Evolutionary conservation across 2,113 vertebrate species (phyloP), one percentile per base, ranked within the genome.

Genomic region (Trichomycterus rosablanca): DNA sequence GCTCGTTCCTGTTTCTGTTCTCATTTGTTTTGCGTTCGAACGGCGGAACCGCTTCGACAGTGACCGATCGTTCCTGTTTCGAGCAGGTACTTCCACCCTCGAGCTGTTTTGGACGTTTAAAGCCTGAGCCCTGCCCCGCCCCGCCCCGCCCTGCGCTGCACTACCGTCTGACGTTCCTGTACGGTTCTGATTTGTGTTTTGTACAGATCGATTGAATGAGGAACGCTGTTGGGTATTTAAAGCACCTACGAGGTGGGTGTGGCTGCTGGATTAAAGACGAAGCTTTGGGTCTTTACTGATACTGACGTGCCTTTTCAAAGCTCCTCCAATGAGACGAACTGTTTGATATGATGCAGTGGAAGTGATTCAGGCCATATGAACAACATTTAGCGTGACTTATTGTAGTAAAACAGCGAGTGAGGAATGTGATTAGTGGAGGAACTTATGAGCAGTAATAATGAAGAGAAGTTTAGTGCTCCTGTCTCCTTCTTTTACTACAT

Each of bases 221-320:
- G 34, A 4, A 9, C 14, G 15, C 23, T 7, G 8, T 34, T 16
- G 56, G 18, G 42, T 54, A 46, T 69, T 69, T 52, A 40, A 63
- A 35, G 30, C 60, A 16, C 28, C 23, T 23, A 8, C 19, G 19
- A 20, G 35, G 30, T 56, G 35, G 45, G 63, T 15, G 30, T 16
- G 16, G 68, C 69, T 66, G 51, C 69, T 63, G 63, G 37, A 63
- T 63, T 46, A 48, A 44, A 54, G 57, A 45, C 55, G 39, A 45
- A 54, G 53, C 63, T 10, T 53, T 35, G 52, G 59, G 52, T 62
- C 52, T 58, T 62, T 7, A 40, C 35, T 30, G 59, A 52, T 32
- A n/a, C 20, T 15, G 30, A 34, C 2, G n/a, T n/a, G n/a, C n/a
- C n/a, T n/a, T n/a, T n/a, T n/a, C n/a, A n/a, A n/a, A n/a, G n/a